Evolutionary conservation across 1,140 invertebrate species (phyloP).

Genomic region (Drosophila equinoxialis): DNA sequence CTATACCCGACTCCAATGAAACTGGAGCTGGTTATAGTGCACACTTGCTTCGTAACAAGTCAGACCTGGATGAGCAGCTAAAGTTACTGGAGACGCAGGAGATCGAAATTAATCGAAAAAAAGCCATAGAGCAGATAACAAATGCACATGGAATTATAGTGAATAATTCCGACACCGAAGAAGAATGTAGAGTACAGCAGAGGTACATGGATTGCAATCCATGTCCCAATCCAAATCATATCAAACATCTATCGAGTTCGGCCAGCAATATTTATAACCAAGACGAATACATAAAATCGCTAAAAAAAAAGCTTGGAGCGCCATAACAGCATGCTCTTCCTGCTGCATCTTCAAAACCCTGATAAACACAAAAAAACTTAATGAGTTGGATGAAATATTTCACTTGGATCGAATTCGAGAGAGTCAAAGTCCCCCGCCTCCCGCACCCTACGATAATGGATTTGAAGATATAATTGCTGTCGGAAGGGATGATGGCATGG

Average conservation of each 20-base stretch:
- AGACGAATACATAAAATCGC: constrained; percentile 79
- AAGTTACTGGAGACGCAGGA: constrained; percentile 75
- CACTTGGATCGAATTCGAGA: constrained; percentile 83
- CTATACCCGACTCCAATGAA: constrained; percentile 1
- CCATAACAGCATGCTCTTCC: constrained; percentile 80
- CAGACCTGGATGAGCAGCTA: constrained; percentile 74
- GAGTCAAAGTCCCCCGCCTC: constrained; percentile 92
- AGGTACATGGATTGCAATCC: neutral
- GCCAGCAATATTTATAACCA: constrained; percentile 69
- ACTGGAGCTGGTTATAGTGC: constrained; percentile 48
- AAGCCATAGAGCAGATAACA: constrained; percentile 58
- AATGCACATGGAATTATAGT: constrained; percentile 3
- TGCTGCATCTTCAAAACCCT: constrained; percentile 80
- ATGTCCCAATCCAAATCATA: neutral
- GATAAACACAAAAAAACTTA: constrained; percentile 51
- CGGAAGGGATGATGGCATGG: neutral
- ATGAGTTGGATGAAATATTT: constrained; percentile 51
- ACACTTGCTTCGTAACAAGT: constrained; percentile 72
- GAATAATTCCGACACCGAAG: constrained; percentile 11
- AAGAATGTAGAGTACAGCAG: constrained; percentile 11
- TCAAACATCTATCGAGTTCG: constrained; percentile 15
- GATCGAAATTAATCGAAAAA: constrained; percentile 69
- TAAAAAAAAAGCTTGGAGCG: constrained; percentile 73
- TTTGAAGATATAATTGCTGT: constrained; percentile 4
- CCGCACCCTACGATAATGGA: constrained; percentile 85